Base-by-base conservation (phyloP, 2,113 vertebrate genomes). In the Thinocorus orbignyianus region DNA sequence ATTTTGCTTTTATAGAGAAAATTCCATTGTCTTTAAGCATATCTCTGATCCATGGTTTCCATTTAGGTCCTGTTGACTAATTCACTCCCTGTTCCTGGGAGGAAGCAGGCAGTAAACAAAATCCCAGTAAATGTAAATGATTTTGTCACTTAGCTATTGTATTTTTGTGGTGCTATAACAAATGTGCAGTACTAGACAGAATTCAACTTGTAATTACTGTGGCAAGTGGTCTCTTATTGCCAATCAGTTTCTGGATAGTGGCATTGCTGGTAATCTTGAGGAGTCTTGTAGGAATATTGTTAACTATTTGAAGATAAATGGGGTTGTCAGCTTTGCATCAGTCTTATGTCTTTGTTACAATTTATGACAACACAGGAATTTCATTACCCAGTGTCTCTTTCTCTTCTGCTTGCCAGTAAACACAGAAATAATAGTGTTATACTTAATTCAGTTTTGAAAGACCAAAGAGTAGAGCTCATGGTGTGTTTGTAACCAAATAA, bases 391-490 rank as follows among this genome's bases (percentile, higher is more conserved):
- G 46, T 33, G 11, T 92, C 39, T 92, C 79, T 68, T 93, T 76
- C 66, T 93, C 12, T 77, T 94, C 83, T 88, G 76, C 81, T 92
- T 69, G 65, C 44, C 33, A 80, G 70, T 83, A 91, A 80, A 85
- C 52, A 3, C 71, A 74, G 66, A 95, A 95, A 93, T 86, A 61
- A 90, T 60, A 52, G 9, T 73, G 39, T 76, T 85, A 57, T 8
- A 81, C 17, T 37, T 96, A 93, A 91, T 17, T 95, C 68, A 79
- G 88, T 93, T 96, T 89, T 86, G 17, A 35, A 86, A 87, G 72
- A 85, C 46, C 17, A 30, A 84, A 81, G 66, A 87, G 19, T 41
- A 76, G 28, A 84, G 19, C 65, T 90, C 10, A 1, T 79, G 65
- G 13, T 80, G 17, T 1, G 64, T 91, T 61, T 81, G n/a, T 85